phyloP scores from a whole-genome alignment of 2,797 vertebrate species.

The Acrocephalus scirpaceus region DNA sequence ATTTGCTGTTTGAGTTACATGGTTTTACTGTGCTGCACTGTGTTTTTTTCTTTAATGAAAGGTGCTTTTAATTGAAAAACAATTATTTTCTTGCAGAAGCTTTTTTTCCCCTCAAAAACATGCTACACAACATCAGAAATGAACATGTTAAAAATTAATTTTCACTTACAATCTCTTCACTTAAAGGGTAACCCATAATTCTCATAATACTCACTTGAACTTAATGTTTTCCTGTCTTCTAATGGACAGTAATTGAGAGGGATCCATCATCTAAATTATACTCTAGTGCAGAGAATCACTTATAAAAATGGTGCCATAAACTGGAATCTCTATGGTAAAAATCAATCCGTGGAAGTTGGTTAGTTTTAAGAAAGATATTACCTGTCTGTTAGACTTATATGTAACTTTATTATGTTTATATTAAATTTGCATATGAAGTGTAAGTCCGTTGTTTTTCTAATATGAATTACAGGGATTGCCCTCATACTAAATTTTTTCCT shows the following conservation, averaged over 20 bases:
- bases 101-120: not conserved
- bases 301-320: constrained; percentile 85
- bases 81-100: not conserved
- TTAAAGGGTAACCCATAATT: constrained; percentile 76
- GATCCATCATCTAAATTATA: constrained; percentile 87
- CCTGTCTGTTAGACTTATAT: not conserved
- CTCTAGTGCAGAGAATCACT: constrained; percentile 72
- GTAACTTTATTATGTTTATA: constrained; percentile 20
- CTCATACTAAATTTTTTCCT: not conserved
- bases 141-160: constrained; percentile 71
- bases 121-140: constrained; percentile 31
- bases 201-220: constrained; percentile 74
- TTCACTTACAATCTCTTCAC: constrained; percentile 76
- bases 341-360: constrained; percentile 44
- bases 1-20: not conserved
- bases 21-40: not conserved
- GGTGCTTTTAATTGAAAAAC: not conserved
- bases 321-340: constrained; percentile 70
- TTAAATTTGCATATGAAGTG: constrained; percentile 20
- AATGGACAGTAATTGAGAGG: constrained; percentile 96
- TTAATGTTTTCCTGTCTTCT: constrained; percentile 86
- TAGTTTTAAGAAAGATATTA: not conserved
- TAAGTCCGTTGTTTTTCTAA: not conserved
- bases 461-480: not conserved
- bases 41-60: not conserved